Conservation (phyloP, 2,797 vertebrate species). For the Liasis olivaceus region DNA sequence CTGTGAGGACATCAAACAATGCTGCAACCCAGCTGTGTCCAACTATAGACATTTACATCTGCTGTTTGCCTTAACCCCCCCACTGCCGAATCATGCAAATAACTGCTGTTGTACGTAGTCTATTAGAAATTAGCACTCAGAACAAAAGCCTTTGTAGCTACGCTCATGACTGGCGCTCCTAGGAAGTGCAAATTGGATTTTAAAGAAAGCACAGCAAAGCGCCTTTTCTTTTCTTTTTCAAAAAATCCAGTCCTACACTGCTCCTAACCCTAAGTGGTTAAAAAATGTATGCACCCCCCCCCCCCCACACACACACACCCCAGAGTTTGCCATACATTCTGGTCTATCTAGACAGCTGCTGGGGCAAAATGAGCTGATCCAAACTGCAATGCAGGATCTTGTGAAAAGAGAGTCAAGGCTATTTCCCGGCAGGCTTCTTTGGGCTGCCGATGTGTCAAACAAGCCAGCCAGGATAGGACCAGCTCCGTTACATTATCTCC, state of each 20-base stretch:
- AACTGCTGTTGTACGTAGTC: not conserved
- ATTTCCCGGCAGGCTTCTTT: constrained; percentile 9
- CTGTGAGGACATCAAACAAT: not conserved
- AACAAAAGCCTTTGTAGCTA: constrained; percentile 12
- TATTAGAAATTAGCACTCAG: not conserved
- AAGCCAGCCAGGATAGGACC: not conserved
- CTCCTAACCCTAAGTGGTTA: not conserved
- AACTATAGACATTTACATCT: constrained; percentile 30
- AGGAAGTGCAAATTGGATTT: not conserved
- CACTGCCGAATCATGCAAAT: not conserved
- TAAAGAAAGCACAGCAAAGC: not conserved
- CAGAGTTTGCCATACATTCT: not conserved
- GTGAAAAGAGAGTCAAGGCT: fast-evolving
- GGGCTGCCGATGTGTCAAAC: constrained; percentile 18
- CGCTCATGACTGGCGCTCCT: not conserved
- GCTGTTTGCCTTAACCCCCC: not conserved
- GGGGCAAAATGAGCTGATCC: constrained; percentile 18
- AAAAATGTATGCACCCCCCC: not conserved
- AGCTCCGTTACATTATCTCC: not conserved
- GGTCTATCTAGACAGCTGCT: constrained; percentile 34
- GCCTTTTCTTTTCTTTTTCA: not conserved
- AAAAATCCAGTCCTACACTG: not conserved
- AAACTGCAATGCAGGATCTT: constrained; percentile 15
- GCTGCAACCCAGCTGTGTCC: constrained; percentile 13
- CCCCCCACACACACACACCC: not conserved